Evolutionary conservation across 2,888 invertebrate genomes (phyloP).

Genomic region (Alcis repandata): DNA sequence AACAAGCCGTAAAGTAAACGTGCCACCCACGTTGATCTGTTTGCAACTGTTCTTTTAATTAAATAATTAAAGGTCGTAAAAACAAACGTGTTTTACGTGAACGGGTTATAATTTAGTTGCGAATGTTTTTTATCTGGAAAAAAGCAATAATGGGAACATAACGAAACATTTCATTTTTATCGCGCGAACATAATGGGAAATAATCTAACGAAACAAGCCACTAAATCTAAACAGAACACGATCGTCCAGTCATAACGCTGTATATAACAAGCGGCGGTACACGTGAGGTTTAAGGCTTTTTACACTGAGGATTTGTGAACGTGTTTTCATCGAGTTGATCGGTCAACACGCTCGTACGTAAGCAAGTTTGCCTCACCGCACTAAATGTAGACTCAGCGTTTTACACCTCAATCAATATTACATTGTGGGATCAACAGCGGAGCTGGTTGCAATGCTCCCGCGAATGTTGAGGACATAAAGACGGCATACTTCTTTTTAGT

Average conservation of each 20-base stretch:
- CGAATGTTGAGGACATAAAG: neutral
- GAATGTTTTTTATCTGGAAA: neutral
- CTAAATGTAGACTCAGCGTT: neutral
- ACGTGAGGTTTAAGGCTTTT: constrained; percentile 28
- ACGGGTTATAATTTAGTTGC: constrained; percentile 10
- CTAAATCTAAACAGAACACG: constrained; percentile 51
- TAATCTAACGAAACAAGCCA: constrained; percentile 33
- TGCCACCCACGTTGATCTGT: constrained; percentile 35
- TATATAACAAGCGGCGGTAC: constrained; percentile 52
- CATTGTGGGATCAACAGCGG: neutral
- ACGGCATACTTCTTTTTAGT: neutral
- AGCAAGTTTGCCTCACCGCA: neutral
- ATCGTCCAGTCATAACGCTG: constrained; percentile 58
- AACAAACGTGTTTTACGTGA: constrained; percentile 5
- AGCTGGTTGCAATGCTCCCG: neutral
- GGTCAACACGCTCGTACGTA: neutral
- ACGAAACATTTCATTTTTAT: constrained; percentile 34
- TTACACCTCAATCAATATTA: neutral
- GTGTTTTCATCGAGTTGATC: neutral
- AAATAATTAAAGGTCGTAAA: constrained; percentile 25
- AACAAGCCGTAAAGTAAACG: constrained; percentile 33
- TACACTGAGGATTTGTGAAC: neutral
- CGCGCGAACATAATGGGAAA: constrained; percentile 32
- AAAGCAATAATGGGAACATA: constrained; percentile 10
- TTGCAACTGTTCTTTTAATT: constrained; percentile 34